Evolutionary conservation across 1,140 invertebrate genomes (phyloP), one percentile per base, ranked within the genome.

Genomic region (Macrobrachium rosenbergii): DNA sequence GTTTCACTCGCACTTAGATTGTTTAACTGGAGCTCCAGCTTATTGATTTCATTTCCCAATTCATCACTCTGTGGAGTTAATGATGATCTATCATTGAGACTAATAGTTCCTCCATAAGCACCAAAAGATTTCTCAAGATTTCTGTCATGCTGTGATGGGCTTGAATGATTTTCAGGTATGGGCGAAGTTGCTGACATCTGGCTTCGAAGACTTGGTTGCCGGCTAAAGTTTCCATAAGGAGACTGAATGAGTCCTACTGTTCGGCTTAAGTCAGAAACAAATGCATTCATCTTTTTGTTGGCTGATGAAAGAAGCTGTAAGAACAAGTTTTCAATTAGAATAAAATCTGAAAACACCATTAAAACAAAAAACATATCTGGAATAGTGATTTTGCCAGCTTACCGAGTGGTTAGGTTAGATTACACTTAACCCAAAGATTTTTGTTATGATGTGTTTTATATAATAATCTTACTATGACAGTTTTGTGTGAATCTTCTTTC

Each of bases 201-300:
- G 60, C 89, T 89, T 52, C 89, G 67, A 23, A 89, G 79, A 76
- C 89, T 89, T 14, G 89, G 87, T 63, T 89, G 89, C 3, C 89
- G 83, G 62, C 86, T 89, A 63, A 89, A 89, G 82, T 69, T 88
- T 21, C 86, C 78, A 23, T 21, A 75, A 8, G 85, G 79, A 52
- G 83, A 86, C 69, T 80, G 81, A 67, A 88, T 82, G 5, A 88
- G 67, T 17, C 89, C 89, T 52, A 89, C 88, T 28, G 83, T 87
- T 23, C 89, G 87, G 72, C 82, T 87, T n/a, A 90, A 75, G 19
- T 90, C 89, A 2, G 76, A 84, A 58, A 89, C 88, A 73, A 88
- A 88, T 7, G 88, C 82, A 37, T 82, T 89, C 64, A 89, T 84
- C 37, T 85, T 89, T 80, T 89, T 90, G 63, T 89, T 88, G 10